Conservation (phyloP, 2,888 invertebrate genomes). For the Mesorhabditis belari region DNA sequence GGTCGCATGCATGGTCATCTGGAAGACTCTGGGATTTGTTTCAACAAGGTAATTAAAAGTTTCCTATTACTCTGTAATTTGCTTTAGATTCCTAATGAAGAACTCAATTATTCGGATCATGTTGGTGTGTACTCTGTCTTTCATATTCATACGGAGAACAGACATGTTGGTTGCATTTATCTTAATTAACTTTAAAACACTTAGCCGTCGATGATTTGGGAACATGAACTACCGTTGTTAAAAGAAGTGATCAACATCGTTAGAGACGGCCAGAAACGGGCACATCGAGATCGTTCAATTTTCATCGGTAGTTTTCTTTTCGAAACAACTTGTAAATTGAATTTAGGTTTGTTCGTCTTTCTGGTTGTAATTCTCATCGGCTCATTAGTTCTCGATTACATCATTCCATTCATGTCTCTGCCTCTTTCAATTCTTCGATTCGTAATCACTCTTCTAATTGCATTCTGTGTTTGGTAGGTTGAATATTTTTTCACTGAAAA, state of each 20-base stretch:
- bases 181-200: neutral
- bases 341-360: constrained; percentile 3
- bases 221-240: constrained; percentile 29
- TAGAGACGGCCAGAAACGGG: constrained; percentile 43
- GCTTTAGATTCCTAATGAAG: constrained; percentile 18
- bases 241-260: constrained; percentile 38
- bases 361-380: constrained; percentile 17
- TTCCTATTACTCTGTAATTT: neutral
- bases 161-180: constrained; percentile 18
- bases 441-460: constrained; percentile 39
- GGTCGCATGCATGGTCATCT: constrained; percentile 37
- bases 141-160: constrained; percentile 18
- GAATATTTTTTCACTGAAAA: neutral
- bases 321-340: constrained; percentile 25
- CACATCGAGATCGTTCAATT: constrained; percentile 4
- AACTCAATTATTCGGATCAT: constrained; percentile 49
- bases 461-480: constrained; percentile 44
- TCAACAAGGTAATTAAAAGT: constrained; percentile 16
- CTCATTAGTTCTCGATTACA: constrained; percentile 17
- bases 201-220: constrained; percentile 23
- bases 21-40: constrained; percentile 26
- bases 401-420: constrained; percentile 11
- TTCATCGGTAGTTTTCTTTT: neutral
- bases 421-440: constrained; percentile 20
- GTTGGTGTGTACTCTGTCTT: constrained; percentile 43